A percentile compares a stretch with the other conserved stretches of the same genome.
Conservation (phyloP, 2,113 vertebrate species). For the Ariopsis seemanni region DNA sequence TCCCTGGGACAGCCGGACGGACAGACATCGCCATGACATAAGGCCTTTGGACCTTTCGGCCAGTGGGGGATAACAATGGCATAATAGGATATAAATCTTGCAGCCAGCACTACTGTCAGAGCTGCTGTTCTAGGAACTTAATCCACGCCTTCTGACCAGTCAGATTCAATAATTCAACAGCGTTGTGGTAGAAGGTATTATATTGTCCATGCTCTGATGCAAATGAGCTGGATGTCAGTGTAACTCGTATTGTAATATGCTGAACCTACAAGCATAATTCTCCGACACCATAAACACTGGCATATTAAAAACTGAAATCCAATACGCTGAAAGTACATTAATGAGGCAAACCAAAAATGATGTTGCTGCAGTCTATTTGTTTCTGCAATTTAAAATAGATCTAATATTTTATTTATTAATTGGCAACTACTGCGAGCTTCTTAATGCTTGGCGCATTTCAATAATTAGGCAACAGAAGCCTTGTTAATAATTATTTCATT, state of each 20-base stretch:
- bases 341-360: not conserved
- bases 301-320: constrained; percentile 9
- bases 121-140: not conserved
- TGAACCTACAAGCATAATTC: constrained; percentile 11
- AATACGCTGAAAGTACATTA: not conserved
- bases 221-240: not conserved
- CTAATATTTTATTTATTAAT: not conserved
- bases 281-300: not conserved
- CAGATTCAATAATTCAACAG: constrained; percentile 1
- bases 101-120: not conserved
- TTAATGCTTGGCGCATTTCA: not conserved
- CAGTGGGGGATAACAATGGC: not conserved
- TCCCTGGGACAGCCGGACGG: too few species aligned
- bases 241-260: not conserved
- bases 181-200: not conserved
- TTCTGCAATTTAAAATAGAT: not conserved
- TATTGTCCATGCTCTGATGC: not conserved
- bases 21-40: too few species aligned
- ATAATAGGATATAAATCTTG: not conserved
- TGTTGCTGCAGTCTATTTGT: not conserved
- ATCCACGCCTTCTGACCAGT: not conserved
- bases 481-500: not conserved
- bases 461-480: not conserved
- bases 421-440: not conserved
- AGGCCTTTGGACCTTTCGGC: too few species aligned